These are phyloP conservation scores for Cavia porcellus DNA, from an alignment of 2,113 vertebrate genomes.

Conservation along the genomic window DNA sequence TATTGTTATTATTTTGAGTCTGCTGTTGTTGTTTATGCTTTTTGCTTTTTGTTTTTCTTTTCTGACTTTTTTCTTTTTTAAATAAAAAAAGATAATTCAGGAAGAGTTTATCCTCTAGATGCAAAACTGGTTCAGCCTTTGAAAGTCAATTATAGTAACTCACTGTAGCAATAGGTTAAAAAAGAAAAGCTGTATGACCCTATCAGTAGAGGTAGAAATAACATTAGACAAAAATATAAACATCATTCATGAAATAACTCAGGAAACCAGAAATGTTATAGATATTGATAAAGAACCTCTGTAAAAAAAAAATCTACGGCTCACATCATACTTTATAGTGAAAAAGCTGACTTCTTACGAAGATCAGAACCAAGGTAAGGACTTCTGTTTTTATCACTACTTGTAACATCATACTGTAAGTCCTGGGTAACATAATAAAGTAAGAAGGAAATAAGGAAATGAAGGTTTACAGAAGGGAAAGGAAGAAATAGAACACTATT, in stretches of 20 bases:
- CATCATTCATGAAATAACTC: neutral
- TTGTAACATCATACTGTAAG: neutral
- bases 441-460: neutral
- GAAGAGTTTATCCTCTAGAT: neutral
- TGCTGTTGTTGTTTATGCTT: no score
- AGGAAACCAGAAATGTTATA: neutral
- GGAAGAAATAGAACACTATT: neutral
- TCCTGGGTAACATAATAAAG: no score
- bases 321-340: neutral
- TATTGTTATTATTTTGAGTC: no score
- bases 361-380: neutral
- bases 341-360: neutral
- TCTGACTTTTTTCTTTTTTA: no score
- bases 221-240: neutral
- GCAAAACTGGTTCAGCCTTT: neutral
- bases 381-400: neutral
- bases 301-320: neutral
- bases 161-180: no score
- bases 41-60: no score
- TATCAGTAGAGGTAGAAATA: neutral
- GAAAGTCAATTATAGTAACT: neutral
- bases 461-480: neutral
- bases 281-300: neutral
- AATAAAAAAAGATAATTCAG: no score
- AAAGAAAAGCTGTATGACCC: neutral